Base-by-base conservation (phyloP, 2,113 vertebrate species). In the Reinhardtius hippoglossoides region DNA sequence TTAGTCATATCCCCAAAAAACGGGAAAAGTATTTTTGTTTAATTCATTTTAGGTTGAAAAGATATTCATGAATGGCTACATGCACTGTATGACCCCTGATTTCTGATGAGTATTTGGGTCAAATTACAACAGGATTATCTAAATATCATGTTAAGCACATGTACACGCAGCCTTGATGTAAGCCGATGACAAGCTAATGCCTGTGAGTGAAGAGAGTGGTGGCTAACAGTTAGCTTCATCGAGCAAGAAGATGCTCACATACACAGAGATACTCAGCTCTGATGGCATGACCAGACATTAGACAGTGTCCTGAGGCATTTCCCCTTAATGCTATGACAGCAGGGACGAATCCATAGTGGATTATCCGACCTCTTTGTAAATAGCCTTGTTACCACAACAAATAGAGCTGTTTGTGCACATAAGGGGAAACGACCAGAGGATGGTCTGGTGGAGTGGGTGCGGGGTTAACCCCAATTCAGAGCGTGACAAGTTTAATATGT, bases 401-500 rank as follows among this genome's bases (percentile, higher is more conserved):
- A 75, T 46, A 68, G 40, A 48, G 37, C 67, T 81, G 84, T 76
- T 86, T 80, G 70, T 83, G 74, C 74, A 61, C 65, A 71, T 18
- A 61, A 66, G 77, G 75, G 67, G 74, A 73, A 80, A 62, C 26
- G 67, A 88, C 71, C 76, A 75, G 78, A 81, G 87, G 79, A 80
- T 85, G 80, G 84, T 85, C 80, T 82, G 64, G 16, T 65, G 56
- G 7, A 74, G 83, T 85, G 84, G 87, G 84, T 82, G 87, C 20
- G 18, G 82, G 88, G 82, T 82, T 83, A 88, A 85, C 80, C 76
- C 76, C 78, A 66, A 76, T 89, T 90, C 81, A 80, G 69, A 91
- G 88, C 80, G 42, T 91, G 82, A 91, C 88, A 80, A 85, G 48
- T 84, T 76, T 88, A 89, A 91, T 82, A 87, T 86, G 90, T 84